Percentiles rank a stretch among this genome's conserved stretches.
phyloP scores from a whole-genome alignment of 2,888 invertebrate genomes.

The Campoplex nolae region DNA sequence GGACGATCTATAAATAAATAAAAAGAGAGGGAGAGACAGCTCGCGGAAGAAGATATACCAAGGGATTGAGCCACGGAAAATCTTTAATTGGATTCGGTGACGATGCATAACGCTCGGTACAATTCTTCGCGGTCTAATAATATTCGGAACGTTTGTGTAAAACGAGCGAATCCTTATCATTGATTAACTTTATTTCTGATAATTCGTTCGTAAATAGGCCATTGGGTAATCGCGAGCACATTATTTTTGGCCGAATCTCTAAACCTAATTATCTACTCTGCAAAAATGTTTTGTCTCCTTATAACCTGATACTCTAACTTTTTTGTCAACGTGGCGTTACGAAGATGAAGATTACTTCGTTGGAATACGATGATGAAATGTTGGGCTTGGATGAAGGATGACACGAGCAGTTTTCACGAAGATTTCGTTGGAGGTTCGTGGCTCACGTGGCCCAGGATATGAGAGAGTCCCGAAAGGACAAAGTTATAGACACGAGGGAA shows the following conservation, averaged over 20 bases:
- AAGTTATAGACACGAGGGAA: conserved; percentile 2
- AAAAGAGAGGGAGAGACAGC: background rate
- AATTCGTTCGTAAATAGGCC: background rate
- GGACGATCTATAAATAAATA: conserved; percentile 5
- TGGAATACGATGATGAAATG: background rate
- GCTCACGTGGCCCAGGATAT: background rate
- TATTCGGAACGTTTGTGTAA: background rate
- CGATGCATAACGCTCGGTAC: background rate
- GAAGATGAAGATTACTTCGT: background rate
- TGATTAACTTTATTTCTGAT: background rate
- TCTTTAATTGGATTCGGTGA: conserved; percentile 5
- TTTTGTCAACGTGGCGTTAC: background rate
- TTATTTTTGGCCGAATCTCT: background rate
- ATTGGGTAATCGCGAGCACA: background rate
- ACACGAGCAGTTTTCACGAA: background rate
- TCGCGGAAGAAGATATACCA: background rate
- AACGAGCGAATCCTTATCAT: background rate
- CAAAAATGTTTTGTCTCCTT: background rate
- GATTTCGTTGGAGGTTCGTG: background rate
- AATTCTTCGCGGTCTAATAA: background rate
- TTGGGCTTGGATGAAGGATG: background rate
- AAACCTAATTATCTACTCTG: background rate
- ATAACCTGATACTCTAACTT: no score
- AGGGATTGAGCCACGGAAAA: background rate
- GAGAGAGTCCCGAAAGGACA: background rate